A percentile compares a stretch with the other conserved stretches of the same genome.
Evolutionary conservation across 2,888 invertebrate species (phyloP).

Genomic region (Acanthosepion esculentum): DNA sequence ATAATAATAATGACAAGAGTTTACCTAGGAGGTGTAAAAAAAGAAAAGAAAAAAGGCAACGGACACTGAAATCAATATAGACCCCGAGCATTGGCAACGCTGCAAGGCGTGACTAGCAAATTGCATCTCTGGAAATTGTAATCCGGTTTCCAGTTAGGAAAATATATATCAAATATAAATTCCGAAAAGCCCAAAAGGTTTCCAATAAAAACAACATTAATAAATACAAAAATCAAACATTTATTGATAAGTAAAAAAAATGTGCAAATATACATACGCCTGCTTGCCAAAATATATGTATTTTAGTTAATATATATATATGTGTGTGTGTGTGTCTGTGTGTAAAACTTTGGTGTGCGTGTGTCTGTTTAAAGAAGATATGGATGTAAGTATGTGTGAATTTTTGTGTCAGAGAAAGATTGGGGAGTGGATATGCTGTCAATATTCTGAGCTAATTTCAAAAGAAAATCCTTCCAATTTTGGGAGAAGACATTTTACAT

Average conservation of each 20-base stretch:
- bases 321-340: no score
- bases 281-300: background rate
- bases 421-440: background rate
- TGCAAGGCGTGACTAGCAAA: background rate
- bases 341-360: no score
- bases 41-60: background rate
- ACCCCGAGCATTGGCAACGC: background rate
- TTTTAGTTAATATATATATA: no score
- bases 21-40: background rate
- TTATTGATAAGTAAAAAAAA: background rate
- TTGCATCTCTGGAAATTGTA: background rate
- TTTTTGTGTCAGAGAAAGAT: background rate
- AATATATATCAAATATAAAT: background rate
- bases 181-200: background rate
- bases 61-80: background rate
- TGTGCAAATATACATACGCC: background rate
- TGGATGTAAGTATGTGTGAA: background rate
- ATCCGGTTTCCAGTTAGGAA: background rate
- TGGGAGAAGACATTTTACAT: background rate
- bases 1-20: background rate
- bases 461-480: conserved; percentile 8
- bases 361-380: background rate
- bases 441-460: background rate
- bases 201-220: background rate
- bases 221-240: background rate